Base-by-base conservation (phyloP, 2,888 invertebrate genomes). In the Caenorhabditis sp. region DNA sequence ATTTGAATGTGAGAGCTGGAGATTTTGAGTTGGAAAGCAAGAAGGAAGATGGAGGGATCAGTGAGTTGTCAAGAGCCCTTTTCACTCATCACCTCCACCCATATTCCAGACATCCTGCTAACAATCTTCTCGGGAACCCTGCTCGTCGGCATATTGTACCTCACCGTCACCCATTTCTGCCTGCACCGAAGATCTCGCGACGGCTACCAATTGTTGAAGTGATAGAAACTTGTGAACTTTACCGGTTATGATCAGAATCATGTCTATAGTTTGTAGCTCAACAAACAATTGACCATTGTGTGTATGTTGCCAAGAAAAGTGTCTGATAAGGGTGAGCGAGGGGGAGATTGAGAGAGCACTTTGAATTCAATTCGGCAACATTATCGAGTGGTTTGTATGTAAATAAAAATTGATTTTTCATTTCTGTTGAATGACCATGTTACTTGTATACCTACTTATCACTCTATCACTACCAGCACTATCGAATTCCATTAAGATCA, bases 21-120 rank as follows among this genome's bases (percentile, higher is more conserved):
- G 13, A 32, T 32, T 32, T 32, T 4, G 32, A 32, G 32, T 32
- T 4, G n/a, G 56, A 37, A 22, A 24, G 20, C 24, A 1, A 64
- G 58, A 37, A 65, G 40, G 51, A 78, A 60, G 60, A 22, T 24
- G 60, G 61, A 1, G 64, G 61, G 61, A 51, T 70, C 28, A 69
- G 69, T 64, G 58, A 69, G 62, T 70, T n/a, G 4, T 6, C 24
- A 3, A 24, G 51, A 51, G n/a, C 4, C 32, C 32, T 32, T 32
- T 32, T 32, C 32, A n/a, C 32, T 32, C 4, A 32, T 32, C n/a
- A n/a, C n/a, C n/a, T n/a, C n/a, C n/a, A n/a, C n/a, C n/a, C n/a
- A n/a, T n/a, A 55, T 64, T 80, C 37, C 67, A 81, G 80, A 61
- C 22, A 70, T 70, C 53, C 60, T 74, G 0, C 58, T 76, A 2